Evolutionary conservation across 1,140 invertebrate genomes (phyloP), one percentile per base, ranked within the genome.

Genomic region (Piezodorus guildinii): DNA sequence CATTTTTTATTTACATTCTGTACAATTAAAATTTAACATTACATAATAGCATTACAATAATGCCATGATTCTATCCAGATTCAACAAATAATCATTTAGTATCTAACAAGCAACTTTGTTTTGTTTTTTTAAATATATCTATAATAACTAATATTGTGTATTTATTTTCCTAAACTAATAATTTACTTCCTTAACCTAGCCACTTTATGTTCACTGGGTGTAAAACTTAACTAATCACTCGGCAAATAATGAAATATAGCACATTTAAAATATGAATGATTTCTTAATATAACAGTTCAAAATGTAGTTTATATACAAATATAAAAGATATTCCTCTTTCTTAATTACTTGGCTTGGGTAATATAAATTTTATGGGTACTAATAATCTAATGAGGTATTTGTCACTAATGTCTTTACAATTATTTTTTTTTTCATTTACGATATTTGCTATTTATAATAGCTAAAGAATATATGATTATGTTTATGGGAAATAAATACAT

Each of bases 1-100:
- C 60, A 62, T 30, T 62, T 16, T 30, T 62, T 62, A 62, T 62
- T 21, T 62, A 62, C 60, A 62, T 62, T 49, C 60, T 62, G 60
- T 62, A 62, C 60, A 62, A n/a, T 30, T 56, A 56, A 56, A 56
- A 23, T 56, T 56, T 56, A 56, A 56, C 52, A 23, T 21, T 56
- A 56, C 17, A 56, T 56, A 56, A 16, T 25, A 25, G 52, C 52
- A 56, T 25, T 25, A 56, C 12, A 4, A 25, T 16, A 23, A 56
- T 21, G 52, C 52, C 52, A 16, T 16, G 14, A 56, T 39, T 25
- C 52, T 56, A 25, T 56, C 15, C 52, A 56, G 15, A 25, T 56
- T 23, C 17, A 56, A 56, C 52, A 56, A 56, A 56, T 21, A 23
- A 56, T 25, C 5, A 56, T 56, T 56, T 56, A 56, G 52, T 23